Conservation (phyloP, 2,797 vertebrate genomes). For the Stomatorhinus walkeri region DNA sequence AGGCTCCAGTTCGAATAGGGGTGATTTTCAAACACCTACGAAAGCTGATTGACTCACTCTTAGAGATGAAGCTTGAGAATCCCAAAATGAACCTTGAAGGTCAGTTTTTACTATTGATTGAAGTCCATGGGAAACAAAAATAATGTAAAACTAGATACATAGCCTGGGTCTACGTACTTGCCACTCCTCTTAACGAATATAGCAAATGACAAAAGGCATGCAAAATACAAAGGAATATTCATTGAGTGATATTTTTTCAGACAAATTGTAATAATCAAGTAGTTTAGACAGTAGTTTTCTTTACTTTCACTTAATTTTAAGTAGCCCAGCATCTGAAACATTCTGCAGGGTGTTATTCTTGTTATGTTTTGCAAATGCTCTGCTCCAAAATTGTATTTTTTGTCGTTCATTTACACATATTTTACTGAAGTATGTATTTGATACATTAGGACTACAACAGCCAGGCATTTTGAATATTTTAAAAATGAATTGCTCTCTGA, state of each 20-base stretch:
- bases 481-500: neutral
- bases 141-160: neutral
- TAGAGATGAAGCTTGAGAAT: slow-evolving; percentile 88
- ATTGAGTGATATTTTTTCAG: neutral
- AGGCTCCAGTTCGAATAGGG: slow-evolving; percentile 94
- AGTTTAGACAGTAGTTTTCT: neutral
- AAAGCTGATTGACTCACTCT: slow-evolving; percentile 82
- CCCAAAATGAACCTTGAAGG: slow-evolving; percentile 90
- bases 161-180: neutral
- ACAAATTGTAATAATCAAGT: neutral
- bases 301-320: neutral
- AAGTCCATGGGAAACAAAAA: neutral
- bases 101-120: slow-evolving; percentile 44
- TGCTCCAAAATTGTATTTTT: neutral
- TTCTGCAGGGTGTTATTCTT: neutral
- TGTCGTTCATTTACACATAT: neutral
- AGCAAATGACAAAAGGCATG: neutral
- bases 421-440: neutral
- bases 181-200: neutral
- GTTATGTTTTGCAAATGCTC: neutral
- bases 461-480: neutral
- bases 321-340: neutral
- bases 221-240: neutral
- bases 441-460: neutral
- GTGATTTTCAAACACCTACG: slow-evolving; percentile 96